Conservation (phyloP, 2,888 invertebrate genomes). For the Neuroscelio doddi region DNA sequence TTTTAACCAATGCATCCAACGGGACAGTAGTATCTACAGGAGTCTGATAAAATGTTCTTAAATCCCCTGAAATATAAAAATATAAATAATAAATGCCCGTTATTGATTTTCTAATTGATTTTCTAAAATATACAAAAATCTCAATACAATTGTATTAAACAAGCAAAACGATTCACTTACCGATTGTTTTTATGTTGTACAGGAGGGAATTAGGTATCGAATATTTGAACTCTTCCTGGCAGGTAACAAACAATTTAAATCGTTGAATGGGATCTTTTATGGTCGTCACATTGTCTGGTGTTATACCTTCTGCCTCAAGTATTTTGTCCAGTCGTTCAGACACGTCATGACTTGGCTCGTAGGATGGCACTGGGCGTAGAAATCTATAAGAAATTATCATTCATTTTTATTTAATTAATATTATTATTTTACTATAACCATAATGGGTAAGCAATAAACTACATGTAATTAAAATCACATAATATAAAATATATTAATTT, state of each 20-base stretch:
- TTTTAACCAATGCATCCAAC: slow-evolving; percentile 80
- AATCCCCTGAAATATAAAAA: slow-evolving; percentile 76
- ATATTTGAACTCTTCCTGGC: slow-evolving; percentile 82
- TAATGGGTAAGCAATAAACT: no score
- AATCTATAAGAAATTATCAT: slow-evolving; percentile 79
- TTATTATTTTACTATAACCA: no score
- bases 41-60: slow-evolving; percentile 82
- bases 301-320: slow-evolving; percentile 75
- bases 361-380: slow-evolving; percentile 82
- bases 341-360: slow-evolving; percentile 81
- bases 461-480: no score
- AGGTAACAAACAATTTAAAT: slow-evolving; percentile 81
- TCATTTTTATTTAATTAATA: no score
- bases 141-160: neutral
- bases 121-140: no score
- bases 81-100: slow-evolving; percentile 53
- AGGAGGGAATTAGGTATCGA: slow-evolving; percentile 87
- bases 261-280: slow-evolving; percentile 73
- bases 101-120: neutral
- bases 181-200: slow-evolving; percentile 82
- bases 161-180: slow-evolving; percentile 71
- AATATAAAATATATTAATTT: no score
- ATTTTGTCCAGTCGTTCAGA: slow-evolving; percentile 77
- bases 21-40: slow-evolving; percentile 82
- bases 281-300: slow-evolving; percentile 68